These are phyloP conservation scores for Listronotus oregonensis DNA, from an alignment of 1,140 invertebrate species.

Conservation along the genomic window DNA sequence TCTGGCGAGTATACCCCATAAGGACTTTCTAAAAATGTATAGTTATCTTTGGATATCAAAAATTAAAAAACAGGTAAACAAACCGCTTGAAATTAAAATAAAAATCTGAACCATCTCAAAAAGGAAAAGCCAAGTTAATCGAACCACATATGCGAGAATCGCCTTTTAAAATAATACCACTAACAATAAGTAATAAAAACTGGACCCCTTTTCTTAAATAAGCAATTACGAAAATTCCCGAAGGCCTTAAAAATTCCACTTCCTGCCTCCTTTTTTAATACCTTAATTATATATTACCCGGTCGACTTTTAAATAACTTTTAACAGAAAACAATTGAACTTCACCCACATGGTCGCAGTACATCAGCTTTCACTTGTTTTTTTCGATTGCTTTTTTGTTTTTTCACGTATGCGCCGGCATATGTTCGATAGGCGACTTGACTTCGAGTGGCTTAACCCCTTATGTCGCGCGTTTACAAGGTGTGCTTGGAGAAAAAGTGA, in stretches of 20 bases:
- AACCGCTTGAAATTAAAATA: no score
- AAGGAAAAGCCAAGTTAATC: no score
- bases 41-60: no score
- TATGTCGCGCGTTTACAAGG: constrained; percentile 10
- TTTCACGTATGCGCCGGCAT: constrained; percentile 33
- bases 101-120: no score
- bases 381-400: constrained; percentile 31
- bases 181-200: constrained; percentile 9
- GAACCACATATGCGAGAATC: no score
- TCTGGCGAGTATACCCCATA: no score
- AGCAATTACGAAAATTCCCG: constrained; percentile 18
- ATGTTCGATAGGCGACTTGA: constrained; percentile 33
- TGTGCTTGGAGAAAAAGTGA: constrained; percentile 8
- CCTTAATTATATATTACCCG: constrained; percentile 40
- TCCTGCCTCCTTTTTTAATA: constrained; percentile 34
- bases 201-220: constrained; percentile 23
- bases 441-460: constrained; percentile 5
- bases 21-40: no score
- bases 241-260: constrained; percentile 20
- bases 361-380: constrained; percentile 29
- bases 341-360: constrained; percentile 42
- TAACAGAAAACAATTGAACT: constrained; percentile 45
- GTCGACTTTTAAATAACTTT: constrained; percentile 42
- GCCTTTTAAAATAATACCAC: constrained; percentile 1
- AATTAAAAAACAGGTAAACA: no score